phyloP scores from a whole-genome alignment of 2,113 vertebrate species.

The Cygnus atratus region DNA sequence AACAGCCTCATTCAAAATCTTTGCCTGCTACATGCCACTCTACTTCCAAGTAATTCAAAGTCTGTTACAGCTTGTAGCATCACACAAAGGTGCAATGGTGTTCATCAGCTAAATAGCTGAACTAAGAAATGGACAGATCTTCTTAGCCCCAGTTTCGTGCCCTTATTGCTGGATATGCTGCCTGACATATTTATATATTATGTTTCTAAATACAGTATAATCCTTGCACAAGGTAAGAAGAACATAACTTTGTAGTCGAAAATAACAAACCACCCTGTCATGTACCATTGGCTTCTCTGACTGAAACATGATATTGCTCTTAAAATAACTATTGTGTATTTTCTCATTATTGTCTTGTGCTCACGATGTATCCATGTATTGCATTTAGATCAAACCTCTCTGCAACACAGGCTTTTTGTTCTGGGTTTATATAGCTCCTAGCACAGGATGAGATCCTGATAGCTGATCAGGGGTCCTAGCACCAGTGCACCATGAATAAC shows the following conservation, averaged over 20 bases:
- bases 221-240: neutral
- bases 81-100: neutral
- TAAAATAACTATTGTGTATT: neutral
- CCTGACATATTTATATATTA: neutral
- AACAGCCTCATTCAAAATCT: neutral
- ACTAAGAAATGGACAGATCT: neutral
- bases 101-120: neutral
- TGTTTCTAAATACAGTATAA: neutral
- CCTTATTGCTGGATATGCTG: neutral
- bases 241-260: neutral
- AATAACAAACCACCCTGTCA: neutral
- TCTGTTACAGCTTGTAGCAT: neutral
- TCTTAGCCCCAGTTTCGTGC: neutral
- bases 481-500: rapidly evolving
- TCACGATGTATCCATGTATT: neutral
- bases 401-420: neutral
- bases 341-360: neutral
- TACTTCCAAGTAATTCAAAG: neutral
- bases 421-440: neutral
- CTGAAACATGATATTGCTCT: neutral
- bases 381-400: neutral
- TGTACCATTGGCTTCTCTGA: neutral
- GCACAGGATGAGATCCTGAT: neutral
- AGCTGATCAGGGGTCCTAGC: neutral
- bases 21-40: neutral